A percentile compares a stretch with the other conserved stretches of the same genome.
Conservation (phyloP, 2,888 invertebrate genomes). For the Agonopterix heracliana region DNA sequence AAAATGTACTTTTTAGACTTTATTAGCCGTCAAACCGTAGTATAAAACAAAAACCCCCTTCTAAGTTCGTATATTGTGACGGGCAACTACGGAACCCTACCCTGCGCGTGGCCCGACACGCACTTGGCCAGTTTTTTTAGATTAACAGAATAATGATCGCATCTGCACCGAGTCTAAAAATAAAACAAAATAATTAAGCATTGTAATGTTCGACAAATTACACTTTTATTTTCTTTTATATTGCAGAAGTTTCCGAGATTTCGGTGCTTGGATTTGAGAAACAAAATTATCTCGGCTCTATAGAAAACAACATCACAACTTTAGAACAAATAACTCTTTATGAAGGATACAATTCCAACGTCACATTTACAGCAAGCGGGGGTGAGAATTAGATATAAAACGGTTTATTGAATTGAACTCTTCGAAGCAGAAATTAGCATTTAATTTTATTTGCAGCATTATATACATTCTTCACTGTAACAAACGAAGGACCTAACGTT, state of each 20-base stretch:
- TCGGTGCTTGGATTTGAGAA: slow-evolving; percentile 19
- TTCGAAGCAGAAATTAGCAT: not conserved
- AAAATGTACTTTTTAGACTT: too few species aligned
- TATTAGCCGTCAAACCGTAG: too few species aligned
- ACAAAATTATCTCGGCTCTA: slow-evolving; percentile 16
- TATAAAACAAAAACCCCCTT: too few species aligned
- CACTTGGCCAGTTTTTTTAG: too few species aligned
- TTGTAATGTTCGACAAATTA: slow-evolving; percentile 13
- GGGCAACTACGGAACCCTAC: too few species aligned
- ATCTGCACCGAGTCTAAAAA: too few species aligned
- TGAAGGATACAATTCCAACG: slow-evolving; percentile 16
- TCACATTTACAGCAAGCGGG: slow-evolving; percentile 25
- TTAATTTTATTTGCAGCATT: slow-evolving; percentile 15
- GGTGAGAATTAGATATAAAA: slow-evolving; percentile 16
- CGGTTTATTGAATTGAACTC: too few species aligned
- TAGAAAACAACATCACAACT: slow-evolving; percentile 8
- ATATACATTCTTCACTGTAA: slow-evolving; percentile 14
- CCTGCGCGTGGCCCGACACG: too few species aligned
- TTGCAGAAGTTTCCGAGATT: not conserved
- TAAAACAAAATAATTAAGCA: not conserved
- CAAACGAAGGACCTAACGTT: slow-evolving; percentile 11
- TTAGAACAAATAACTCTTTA: slow-evolving; percentile 13
- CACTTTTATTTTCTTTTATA: slow-evolving; percentile 5
- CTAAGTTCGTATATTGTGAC: too few species aligned
- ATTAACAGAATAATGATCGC: too few species aligned